A percentile compares a stretch with the other conserved stretches of the same genome.
Evolutionary conservation across 37 sponge, comb jelly and placozoan genomes (phyloP).

Genomic region (Beroe ovata): DNA sequence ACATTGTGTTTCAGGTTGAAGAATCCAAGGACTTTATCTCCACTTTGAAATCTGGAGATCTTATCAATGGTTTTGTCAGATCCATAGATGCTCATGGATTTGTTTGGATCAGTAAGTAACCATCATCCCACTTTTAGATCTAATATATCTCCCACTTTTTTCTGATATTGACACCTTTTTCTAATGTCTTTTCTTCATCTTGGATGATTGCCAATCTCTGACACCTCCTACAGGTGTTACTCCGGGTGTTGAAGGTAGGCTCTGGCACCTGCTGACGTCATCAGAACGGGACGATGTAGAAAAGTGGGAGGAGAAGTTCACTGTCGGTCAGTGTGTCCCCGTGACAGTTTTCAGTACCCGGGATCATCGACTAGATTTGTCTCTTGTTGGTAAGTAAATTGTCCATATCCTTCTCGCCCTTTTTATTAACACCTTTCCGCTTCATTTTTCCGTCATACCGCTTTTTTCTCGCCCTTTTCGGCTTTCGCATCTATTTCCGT

Average conservation of each 20-base stretch:
- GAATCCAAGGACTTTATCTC: constrained; percentile 25
- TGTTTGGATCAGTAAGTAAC: constrained; percentile 64
- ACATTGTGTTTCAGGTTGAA: constrained; percentile 11
- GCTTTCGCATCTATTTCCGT: no score
- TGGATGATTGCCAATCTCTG: no score
- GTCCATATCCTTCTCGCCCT: no score
- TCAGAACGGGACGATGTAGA: background rate
- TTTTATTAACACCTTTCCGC: no score
- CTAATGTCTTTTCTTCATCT: no score
- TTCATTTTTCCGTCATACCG: no score
- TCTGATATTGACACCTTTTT: no score
- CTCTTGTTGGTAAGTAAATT: constrained; percentile 63
- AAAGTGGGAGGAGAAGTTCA: constrained; percentile 38
- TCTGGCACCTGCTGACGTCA: constrained; percentile 19
- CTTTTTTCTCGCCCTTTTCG: no score
- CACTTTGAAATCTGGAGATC: background rate
- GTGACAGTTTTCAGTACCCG: constrained; percentile 49
- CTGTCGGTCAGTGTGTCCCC: constrained; percentile 21
- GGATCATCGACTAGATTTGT: constrained; percentile 32
- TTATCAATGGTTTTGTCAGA: constrained; percentile 21
- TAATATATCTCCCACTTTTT: background rate
- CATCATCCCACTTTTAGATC: background rate
- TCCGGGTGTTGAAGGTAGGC: constrained; percentile 54
- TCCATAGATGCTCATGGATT: background rate
- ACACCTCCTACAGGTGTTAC: background rate